Base-by-base conservation (phyloP, 64 coral and sea anemone species). In the Actinia equina region DNA sequence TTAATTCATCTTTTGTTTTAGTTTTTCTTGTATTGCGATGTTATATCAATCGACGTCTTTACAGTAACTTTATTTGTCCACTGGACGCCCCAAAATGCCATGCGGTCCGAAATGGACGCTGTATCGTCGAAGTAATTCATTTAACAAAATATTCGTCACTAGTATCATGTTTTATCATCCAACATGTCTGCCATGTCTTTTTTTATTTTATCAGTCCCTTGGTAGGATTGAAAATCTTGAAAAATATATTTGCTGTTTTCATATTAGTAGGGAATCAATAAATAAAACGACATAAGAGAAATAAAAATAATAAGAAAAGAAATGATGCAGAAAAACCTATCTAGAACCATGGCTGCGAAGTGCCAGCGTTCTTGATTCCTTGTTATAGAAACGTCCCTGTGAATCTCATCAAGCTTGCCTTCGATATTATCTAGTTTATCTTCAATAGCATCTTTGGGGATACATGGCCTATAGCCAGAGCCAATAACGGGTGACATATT, bases 281-380 rank as follows among this genome's bases (percentile, higher is more conserved):
- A 11, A 65, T 93, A 93, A 59, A 93, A 93, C 20, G 30, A 79
- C 46, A 93, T 67, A 4, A 93, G 62, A 16, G 86, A 93, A 23
- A 93, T 43, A 63, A 77, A 85, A 42, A 93, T 85, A 5, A 80
- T 78, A 42, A 86, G 27, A 17, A 58, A 86, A 27, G 82, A 79
- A 10, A 85, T 44, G 3, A 85, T 84, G 49, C 86, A 88, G 65
- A 93, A 93, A 84, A 93, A 77, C 18, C 91, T 71, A 79, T 93
- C 91, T 7, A 93, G 18, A 44, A 93, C 87, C 12, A 88, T 59
- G 13, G 87, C 87, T 25, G 86, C 91, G 80, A 93, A 93, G 86
- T 93, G 91, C 91, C 91, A 93, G 18, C 74, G 82, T 27, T 88
- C 91, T 52, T 89, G 84, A 52, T 89, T 93, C 44, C 37, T 64